These are phyloP conservation scores for Nudaria mundana DNA, from an alignment of 2,888 invertebrate genomes.

Conservation along the genomic window DNA sequence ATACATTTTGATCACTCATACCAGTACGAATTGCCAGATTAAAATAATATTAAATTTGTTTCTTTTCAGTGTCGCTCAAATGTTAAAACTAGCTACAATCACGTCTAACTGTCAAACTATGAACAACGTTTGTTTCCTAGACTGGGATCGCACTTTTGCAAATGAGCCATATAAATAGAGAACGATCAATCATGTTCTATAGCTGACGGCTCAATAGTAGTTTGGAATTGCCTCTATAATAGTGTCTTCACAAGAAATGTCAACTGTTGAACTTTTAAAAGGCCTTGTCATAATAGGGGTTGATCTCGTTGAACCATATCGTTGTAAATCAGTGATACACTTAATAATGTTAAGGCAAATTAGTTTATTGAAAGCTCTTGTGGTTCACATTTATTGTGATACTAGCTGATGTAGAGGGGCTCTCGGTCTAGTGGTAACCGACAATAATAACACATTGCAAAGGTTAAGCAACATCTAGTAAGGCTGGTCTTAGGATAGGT, in stretches of 20 bases:
- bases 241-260: constrained; percentile 65
- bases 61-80: no score
- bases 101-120: no score
- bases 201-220: constrained; percentile 47
- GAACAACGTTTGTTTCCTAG: no score
- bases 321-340: constrained; percentile 60
- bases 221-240: constrained; percentile 51
- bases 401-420: no score
- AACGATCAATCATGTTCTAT: constrained; percentile 38
- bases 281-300: constrained; percentile 58
- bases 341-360: constrained; percentile 54
- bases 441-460: no score
- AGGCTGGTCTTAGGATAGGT: no score
- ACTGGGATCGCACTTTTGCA: constrained; percentile 5
- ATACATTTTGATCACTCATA: no score
- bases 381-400: not conserved
- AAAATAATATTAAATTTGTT: no score
- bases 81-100: no score
- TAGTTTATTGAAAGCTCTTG: not conserved
- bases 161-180: constrained; percentile 28
- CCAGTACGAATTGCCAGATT: no score
- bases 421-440: no score
- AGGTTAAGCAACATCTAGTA: no score
- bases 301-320: constrained; percentile 56
- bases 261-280: constrained; percentile 72